A percentile compares a stretch with the other conserved stretches of the same genome.
Evolutionary conservation across 2,888 invertebrate species (phyloP).

Genomic region (Allygus modestus): DNA sequence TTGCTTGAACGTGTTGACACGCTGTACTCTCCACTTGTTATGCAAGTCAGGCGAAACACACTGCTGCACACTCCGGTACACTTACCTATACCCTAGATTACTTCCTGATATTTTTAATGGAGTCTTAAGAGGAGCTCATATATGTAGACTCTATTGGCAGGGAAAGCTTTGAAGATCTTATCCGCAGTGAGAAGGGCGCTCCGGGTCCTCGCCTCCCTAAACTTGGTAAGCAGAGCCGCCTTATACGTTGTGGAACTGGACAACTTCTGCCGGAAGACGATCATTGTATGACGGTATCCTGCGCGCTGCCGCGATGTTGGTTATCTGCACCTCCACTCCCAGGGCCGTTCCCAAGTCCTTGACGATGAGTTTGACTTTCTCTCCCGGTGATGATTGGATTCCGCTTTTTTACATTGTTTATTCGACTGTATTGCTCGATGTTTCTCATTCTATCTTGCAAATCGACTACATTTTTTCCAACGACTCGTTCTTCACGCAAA

Average conservation of each 20-base stretch:
- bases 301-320: constrained; percentile 39
- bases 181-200: not conserved
- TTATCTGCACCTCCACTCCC: not conserved
- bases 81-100: too few species aligned
- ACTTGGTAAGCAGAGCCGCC: constrained; percentile 26
- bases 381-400: not conserved
- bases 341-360: constrained; percentile 29
- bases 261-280: not conserved
- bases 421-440: not conserved
- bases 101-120: constrained; percentile 37
- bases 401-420: not conserved
- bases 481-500: not conserved
- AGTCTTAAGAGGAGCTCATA: constrained; percentile 40
- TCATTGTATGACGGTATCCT: constrained; percentile 44
- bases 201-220: not conserved
- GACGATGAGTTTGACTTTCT: not conserved
- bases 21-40: not conserved
- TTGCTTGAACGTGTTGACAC: not conserved
- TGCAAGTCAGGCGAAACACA: not conserved
- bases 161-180: constrained; percentile 21
- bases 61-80: not conserved
- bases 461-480: not conserved
- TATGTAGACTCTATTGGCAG: constrained; percentile 6
- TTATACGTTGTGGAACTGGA: constrained; percentile 45
- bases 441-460: not conserved